A percentile compares a stretch with the other conserved stretches of the same genome.
Conservation (phyloP, 2,888 invertebrate species). For the Ctena decussata region DNA sequence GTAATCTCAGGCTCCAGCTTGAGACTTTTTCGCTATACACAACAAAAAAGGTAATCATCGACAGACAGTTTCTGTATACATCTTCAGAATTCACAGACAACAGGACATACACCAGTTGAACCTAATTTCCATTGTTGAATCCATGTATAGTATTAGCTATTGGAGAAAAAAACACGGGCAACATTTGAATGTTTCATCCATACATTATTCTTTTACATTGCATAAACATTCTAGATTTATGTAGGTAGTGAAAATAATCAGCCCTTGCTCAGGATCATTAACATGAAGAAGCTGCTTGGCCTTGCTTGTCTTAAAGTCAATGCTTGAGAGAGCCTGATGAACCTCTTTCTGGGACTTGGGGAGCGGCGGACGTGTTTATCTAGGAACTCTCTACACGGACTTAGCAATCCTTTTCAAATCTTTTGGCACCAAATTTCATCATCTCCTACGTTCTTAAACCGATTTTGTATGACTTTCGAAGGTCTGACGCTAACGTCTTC, state of each 20-base stretch:
- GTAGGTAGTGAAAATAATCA: neutral
- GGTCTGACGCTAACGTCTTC: neutral
- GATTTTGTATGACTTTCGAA: neutral
- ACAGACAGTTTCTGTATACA: neutral
- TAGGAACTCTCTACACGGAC: neutral
- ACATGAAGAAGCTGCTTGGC: neutral
- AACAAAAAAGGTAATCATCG: no score
- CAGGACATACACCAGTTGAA: neutral
- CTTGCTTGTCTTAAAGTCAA: neutral
- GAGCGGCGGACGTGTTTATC: neutral
- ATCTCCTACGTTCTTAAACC: neutral
- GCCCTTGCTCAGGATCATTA: neutral
- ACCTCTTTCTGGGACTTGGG: neutral
- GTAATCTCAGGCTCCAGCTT: neutral
- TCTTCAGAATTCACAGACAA: neutral
- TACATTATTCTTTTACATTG: neutral
- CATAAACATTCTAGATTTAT: neutral
- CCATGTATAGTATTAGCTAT: slow-evolving; percentile 1
- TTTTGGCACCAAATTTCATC: neutral
- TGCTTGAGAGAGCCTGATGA: neutral
- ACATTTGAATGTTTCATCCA: slow-evolving; percentile 13
- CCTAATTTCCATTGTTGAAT: neutral
- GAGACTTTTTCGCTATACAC: no score
- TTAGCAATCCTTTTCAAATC: neutral
- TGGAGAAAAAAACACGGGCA: neutral